Evolutionary conservation across 2,797 vertebrate species (phyloP).

Genomic region (Melanotaenia maccullochi): DNA sequence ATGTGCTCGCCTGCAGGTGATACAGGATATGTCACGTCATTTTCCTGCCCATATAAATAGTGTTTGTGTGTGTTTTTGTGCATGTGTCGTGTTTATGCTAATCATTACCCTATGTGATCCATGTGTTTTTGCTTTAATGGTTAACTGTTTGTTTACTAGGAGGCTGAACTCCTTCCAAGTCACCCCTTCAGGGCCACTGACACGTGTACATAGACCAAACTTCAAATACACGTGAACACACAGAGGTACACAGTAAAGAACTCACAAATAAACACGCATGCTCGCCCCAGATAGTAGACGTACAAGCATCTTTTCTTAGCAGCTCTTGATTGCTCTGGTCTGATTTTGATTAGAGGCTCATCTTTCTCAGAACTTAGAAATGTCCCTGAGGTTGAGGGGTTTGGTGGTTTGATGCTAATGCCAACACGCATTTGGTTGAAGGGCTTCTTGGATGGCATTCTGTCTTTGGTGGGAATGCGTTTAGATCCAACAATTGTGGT

Average conservation of each 20-base stretch:
- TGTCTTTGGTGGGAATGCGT: conserved; percentile 59
- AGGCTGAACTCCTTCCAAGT: conserved; percentile 49
- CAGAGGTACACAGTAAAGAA: conserved; percentile 19
- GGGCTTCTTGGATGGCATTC: conserved; percentile 70
- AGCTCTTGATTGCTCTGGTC: conserved; percentile 75
- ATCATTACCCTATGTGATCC: conserved; percentile 49
- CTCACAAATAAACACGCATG: conserved; percentile 57
- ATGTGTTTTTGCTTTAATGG: conserved; percentile 70
- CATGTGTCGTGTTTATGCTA: conserved; percentile 38
- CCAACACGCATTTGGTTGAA: conserved; percentile 71
- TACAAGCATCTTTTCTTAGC: conserved; percentile 53
- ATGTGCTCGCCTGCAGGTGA: conserved; percentile 52
- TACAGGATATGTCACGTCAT: conserved; percentile 55
- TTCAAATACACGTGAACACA: conserved; percentile 43
- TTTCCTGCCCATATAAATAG: conserved; percentile 40
- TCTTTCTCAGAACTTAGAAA: conserved; percentile 75
- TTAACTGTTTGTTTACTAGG: conserved; percentile 66
- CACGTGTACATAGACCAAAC: conserved; percentile 54
- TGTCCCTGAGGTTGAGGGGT: conserved; percentile 71
- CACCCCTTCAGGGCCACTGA: conserved; percentile 58
- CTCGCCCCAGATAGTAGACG: conserved; percentile 63
- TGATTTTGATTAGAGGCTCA: conserved; percentile 80
- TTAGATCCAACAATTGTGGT: conserved; percentile 70
- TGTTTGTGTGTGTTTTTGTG: conserved; percentile 4
- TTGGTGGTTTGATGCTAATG: conserved; percentile 73